Conservation (phyloP, 1,140 invertebrate genomes). For the Littorina saxatilis region DNA sequence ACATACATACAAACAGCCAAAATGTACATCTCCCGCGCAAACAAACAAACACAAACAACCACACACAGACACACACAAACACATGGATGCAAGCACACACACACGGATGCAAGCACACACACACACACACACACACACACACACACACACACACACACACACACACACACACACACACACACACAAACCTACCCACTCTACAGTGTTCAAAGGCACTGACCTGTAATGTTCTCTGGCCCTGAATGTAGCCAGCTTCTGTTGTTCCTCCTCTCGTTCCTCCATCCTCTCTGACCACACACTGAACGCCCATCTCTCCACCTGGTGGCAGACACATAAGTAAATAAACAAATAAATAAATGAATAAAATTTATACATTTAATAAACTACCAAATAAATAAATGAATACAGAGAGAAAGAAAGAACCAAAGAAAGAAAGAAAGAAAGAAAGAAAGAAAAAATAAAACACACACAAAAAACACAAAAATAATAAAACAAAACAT, state of each 20-base stretch:
- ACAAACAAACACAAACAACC: background rate
- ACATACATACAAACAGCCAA: background rate
- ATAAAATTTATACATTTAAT: too few species aligned
- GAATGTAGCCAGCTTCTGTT: conserved; percentile 46
- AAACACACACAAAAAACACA: too few species aligned
- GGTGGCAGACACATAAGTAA: conserved; percentile 3
- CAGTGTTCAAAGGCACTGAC: conserved; percentile 37
- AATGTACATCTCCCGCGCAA: background rate
- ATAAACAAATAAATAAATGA: too few species aligned
- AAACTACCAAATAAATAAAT: too few species aligned
- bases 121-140: background rate
- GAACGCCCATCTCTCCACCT: conserved; percentile 53
- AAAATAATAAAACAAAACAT: too few species aligned
- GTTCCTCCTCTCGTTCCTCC: conserved; percentile 61
- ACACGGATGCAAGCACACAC: background rate
- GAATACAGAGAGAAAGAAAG: too few species aligned
- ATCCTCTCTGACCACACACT: conserved; percentile 53
- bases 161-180: background rate
- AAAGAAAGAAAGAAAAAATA: too few species aligned
- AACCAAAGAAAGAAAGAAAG: too few species aligned
- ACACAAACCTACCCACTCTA: too few species aligned
- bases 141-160: background rate
- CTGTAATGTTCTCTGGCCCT: conserved; percentile 58
- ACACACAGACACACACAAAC: background rate
- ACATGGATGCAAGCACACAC: background rate